Evolutionary conservation across 2,888 invertebrate genomes (phyloP), one percentile per base, ranked within the genome.

Genomic region (Theodoxus fluviatilis): DNA sequence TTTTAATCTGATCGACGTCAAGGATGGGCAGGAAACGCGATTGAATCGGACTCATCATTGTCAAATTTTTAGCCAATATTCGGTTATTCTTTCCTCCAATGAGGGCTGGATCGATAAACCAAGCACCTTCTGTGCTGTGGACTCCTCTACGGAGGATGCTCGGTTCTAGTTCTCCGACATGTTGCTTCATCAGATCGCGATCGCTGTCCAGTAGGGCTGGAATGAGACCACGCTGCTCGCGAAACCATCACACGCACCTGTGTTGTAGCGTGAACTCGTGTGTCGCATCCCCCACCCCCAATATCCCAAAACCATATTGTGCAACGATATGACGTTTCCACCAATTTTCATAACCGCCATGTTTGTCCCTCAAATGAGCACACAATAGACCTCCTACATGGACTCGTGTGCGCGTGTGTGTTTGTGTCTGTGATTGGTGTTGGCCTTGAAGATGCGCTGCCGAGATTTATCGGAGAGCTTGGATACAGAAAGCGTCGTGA

Each of bases 51-150:
- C 69, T 75, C 74, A 77, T 78, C 76, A 79, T 80, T 82, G 82
- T 83, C 83, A 83, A 82, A 81, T 78, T 78, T 76, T 77, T 69
- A 70, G 73, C 74, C 73, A 76, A 75, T 75, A 74, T 75, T 78
- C 74, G 78, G 78, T 75, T 76, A 77, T 75, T 74, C 73, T 74
- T 69, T 70, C 71, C 73, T 70, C 75, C 72, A 70, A 68, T 65
- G 72, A 72, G 70, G 71, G 68, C 40, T 59, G 71, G 75, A 76
- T 76, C 76, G 74, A 76, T 76, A 76, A 69, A 70, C 55, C 66
- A 57, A 71, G 72, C 75, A 74, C 76, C 76, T 73, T n/a, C n/a
- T n/a, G n/a, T n/a, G n/a, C n/a, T n/a, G n/a, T n/a, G n/a, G n/a
- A n/a, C n/a, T n/a, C n/a, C n/a, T n/a, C n/a, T n/a, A n/a, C n/a